Conservation (phyloP, 2,797 vertebrate genomes). For the Gephyroberyx darwinii region DNA sequence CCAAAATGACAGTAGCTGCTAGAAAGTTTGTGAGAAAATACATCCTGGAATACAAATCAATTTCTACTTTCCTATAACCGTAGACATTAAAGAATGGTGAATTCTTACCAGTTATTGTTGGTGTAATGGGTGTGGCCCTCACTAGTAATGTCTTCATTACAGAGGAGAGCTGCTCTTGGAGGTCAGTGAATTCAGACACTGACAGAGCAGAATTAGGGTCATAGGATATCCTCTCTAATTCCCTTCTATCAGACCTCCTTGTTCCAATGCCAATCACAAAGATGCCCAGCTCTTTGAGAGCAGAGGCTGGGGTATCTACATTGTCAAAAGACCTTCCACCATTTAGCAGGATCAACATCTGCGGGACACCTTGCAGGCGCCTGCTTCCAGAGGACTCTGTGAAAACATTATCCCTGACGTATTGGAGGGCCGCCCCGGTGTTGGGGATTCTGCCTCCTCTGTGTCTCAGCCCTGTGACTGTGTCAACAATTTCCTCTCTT, state of each 20-base stretch:
- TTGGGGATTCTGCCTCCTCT: slow-evolving; percentile 38
- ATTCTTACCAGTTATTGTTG: slow-evolving; percentile 23
- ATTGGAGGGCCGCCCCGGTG: slow-evolving; percentile 39
- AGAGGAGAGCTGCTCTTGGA: slow-evolving; percentile 15
- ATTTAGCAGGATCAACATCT: slow-evolving; percentile 41
- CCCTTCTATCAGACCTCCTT: slow-evolving; percentile 68
- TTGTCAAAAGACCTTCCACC: slow-evolving; percentile 56
- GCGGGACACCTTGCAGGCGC: slow-evolving; percentile 44
- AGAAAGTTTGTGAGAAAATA: not conserved
- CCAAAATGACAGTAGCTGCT: too few species aligned
- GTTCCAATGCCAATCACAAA: slow-evolving; percentile 27
- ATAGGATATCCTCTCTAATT: slow-evolving; percentile 30
- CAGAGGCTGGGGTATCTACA: slow-evolving; percentile 25
- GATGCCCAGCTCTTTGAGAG: slow-evolving; percentile 24
- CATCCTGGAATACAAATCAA: not conserved
- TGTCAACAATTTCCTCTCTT: slow-evolving; percentile 21
- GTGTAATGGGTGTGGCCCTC: slow-evolving; percentile 3
- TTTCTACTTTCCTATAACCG: not conserved
- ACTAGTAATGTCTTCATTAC: slow-evolving; percentile 28
- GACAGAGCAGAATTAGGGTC: not conserved
- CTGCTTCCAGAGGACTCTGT: slow-evolving; percentile 42
- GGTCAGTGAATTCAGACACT: slow-evolving; percentile 20
- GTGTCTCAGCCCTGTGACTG: slow-evolving; percentile 27
- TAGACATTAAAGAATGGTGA: not conserved
- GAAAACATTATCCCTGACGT: slow-evolving; percentile 38